These are phyloP conservation scores for Poeciliopsis prolifica DNA, from an alignment of 2,113 vertebrate species.

Conservation along the genomic window DNA sequence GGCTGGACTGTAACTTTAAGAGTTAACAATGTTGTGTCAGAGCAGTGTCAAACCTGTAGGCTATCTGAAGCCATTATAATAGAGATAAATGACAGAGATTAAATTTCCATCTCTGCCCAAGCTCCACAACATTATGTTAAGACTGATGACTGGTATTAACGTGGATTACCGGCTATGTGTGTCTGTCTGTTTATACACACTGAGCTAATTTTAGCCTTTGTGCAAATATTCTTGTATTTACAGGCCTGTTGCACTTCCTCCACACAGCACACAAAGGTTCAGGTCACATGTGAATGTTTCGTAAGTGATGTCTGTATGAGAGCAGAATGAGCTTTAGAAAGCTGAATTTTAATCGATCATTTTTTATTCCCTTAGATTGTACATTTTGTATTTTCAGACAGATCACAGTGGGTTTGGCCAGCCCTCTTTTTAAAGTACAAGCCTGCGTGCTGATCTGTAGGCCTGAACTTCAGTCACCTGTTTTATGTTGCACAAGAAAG, in stretches of 20 bases:
- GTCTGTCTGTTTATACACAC: constrained; percentile 33
- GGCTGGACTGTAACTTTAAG: neutral
- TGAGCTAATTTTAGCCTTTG: constrained; percentile 35
- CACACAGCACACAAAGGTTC: neutral
- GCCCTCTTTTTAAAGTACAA: constrained; percentile 41
- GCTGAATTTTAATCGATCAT: constrained; percentile 39
- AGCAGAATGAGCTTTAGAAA: neutral
- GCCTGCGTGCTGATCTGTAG: constrained; percentile 37
- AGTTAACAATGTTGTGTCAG: neutral
- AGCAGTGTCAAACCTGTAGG: constrained; percentile 7
- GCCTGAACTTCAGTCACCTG: constrained; percentile 31
- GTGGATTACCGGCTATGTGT: constrained; percentile 28
- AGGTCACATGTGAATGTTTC: constrained; percentile 9
- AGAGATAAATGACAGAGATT: constrained; percentile 62
- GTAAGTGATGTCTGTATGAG: neutral
- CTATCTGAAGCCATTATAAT: constrained; percentile 52
- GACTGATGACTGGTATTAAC: constrained; percentile 53
- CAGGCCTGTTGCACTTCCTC: constrained; percentile 13
- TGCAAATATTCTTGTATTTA: constrained; percentile 15
- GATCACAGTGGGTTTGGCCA: constrained; percentile 46
- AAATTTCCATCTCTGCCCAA: constrained; percentile 46
- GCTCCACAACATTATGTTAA: constrained; percentile 37
- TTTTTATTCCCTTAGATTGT: constrained; percentile 13
- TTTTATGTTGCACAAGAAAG: constrained; percentile 39
- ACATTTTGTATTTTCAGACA: constrained; percentile 34